These are phyloP conservation scores for Probaryconus sp. DNA, from an alignment of 1,140 invertebrate species.

Conservation along the genomic window DNA sequence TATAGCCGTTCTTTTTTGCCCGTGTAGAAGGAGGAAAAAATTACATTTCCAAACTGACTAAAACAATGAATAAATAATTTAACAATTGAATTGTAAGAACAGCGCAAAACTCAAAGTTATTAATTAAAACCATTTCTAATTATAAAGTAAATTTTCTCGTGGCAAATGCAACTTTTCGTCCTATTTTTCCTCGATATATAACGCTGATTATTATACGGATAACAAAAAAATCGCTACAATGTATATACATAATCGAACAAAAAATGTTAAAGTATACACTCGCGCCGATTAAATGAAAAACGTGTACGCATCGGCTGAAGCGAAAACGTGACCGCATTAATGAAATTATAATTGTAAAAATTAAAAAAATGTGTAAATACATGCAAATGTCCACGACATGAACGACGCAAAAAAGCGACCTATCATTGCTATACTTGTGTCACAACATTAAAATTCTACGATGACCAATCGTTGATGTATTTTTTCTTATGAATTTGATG, in stretches of 20 bases:
- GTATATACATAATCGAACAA: constrained; percentile 43
- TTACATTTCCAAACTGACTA: constrained; percentile 18
- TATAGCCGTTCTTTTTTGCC: too few species aligned
- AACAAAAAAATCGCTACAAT: constrained; percentile 52
- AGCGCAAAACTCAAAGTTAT: constrained; percentile 17
- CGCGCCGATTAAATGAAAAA: constrained; percentile 34
- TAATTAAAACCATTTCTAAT: constrained; percentile 43
- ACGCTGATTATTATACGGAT: constrained; percentile 48
- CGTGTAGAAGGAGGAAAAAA: constrained; percentile 11
- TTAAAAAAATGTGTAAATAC: constrained; percentile 29
- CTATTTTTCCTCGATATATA: constrained; percentile 26
- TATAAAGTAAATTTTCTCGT: constrained; percentile 36
- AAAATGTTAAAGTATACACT: constrained; percentile 31
- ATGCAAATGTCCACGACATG: constrained; percentile 47
- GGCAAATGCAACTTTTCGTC: constrained; percentile 35
- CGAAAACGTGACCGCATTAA: constrained; percentile 48
- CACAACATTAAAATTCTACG: constrained; percentile 40
- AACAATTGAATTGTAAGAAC: constrained; percentile 30
- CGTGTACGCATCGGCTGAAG: constrained; percentile 14
- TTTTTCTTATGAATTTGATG: constrained; percentile 12
- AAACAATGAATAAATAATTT: too few species aligned
- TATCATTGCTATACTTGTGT: constrained; percentile 31
- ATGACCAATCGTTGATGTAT: constrained; percentile 30
- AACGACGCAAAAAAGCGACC: constrained; percentile 38
- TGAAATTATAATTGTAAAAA: constrained; percentile 58